A percentile compares a stretch with the other conserved stretches of the same genome.
phyloP scores from a whole-genome alignment of 2,888 invertebrate species.

The Odontomyia ornata region DNA sequence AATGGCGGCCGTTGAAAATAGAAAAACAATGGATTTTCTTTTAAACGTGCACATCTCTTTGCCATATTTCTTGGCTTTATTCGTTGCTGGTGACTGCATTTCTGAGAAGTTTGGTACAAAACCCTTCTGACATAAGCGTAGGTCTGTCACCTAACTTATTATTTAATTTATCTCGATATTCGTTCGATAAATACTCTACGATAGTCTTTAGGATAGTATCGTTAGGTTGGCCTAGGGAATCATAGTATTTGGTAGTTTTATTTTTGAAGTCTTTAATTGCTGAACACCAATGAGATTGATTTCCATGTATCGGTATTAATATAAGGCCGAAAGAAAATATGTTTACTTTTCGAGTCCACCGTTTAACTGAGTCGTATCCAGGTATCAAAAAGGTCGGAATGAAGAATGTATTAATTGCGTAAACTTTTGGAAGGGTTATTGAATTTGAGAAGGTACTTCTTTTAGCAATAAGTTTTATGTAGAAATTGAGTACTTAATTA shows the following conservation, averaged over 20 bases:
- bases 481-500: conserved; percentile 96
- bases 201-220: conserved; percentile 76
- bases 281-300: conserved; percentile 96
- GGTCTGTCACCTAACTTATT: too few species aligned
- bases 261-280: conserved; percentile 83
- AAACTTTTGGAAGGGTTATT: conserved; percentile 75
- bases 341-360: conserved; percentile 89
- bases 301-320: conserved; percentile 90
- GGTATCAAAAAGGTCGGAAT: conserved; percentile 82
- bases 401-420: conserved; percentile 96
- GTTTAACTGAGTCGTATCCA: conserved; percentile 81
- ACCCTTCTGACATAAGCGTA: too few species aligned
- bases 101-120: too few species aligned
- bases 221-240: conserved; percentile 91
- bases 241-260: conserved; percentile 82
- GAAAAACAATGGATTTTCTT: too few species aligned
- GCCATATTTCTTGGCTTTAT: too few species aligned
- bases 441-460: conserved; percentile 65
- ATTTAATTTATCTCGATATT: conserved; percentile 89
- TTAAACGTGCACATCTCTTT: too few species aligned
- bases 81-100: too few species aligned
- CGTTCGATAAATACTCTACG: conserved; percentile 80
- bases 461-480: conserved; percentile 90
- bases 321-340: conserved; percentile 86
- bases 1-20: too few species aligned